Conservation (phyloP, 2,797 vertebrate genomes). For the Chaetodon trifasciatus region DNA sequence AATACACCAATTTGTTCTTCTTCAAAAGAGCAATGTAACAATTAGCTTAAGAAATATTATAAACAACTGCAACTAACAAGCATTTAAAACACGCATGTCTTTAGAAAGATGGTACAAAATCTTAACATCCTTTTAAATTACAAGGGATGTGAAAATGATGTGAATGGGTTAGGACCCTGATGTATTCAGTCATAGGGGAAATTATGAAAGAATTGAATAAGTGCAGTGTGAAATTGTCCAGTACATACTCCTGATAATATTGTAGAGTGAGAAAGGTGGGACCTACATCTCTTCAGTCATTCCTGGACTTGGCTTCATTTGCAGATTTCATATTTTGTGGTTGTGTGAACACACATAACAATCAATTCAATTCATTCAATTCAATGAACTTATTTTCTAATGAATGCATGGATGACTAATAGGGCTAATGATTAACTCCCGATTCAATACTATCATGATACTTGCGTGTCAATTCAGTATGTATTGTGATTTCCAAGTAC, state of each 20-base stretch:
- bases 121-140: neutral
- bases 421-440: too few relatives aligned
- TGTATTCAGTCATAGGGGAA: neutral
- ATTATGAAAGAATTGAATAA: constrained; percentile 2
- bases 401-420: neutral
- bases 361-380: neutral
- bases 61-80: neutral
- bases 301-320: neutral
- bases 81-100: neutral
- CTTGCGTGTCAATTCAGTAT: too few relatives aligned
- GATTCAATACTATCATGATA: too few relatives aligned
- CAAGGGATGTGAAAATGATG: neutral
- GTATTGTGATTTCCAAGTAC: too few relatives aligned
- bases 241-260: neutral
- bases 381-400: neutral
- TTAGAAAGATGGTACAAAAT: neutral
- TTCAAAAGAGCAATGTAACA: neutral
- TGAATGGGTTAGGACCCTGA: neutral
- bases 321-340: neutral
- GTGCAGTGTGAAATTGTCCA: neutral
- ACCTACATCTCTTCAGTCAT: neutral
- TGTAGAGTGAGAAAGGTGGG: neutral
- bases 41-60: neutral
- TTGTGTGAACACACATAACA: neutral
- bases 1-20: neutral